phyloP scores from a whole-genome alignment of 2,888 invertebrate species.

The Sarcophaga subvicina region DNA sequence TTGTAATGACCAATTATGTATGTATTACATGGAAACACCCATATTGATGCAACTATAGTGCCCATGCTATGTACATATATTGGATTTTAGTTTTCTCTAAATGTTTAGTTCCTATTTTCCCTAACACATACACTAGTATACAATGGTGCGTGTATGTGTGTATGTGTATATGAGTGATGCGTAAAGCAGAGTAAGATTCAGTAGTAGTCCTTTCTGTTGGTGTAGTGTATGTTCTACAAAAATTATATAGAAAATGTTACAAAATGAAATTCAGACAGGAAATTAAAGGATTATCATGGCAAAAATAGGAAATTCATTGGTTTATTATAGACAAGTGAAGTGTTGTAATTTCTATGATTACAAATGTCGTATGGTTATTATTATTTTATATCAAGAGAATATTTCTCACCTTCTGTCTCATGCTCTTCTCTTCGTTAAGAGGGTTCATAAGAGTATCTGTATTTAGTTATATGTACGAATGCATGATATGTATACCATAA shows the following conservation, averaged over 20 bases:
- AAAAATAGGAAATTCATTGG: constrained; percentile 69
- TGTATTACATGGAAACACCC: no score
- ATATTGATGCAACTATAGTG: no score
- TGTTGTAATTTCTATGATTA: constrained; percentile 67
- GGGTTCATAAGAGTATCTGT: no score
- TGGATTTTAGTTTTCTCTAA: no score
- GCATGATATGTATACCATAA: not conserved
- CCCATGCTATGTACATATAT: no score
- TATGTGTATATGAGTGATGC: no score
- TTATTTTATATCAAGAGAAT: constrained; percentile 14
- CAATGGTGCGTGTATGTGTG: no score
- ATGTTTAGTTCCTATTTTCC: no score
- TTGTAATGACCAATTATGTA: no score
- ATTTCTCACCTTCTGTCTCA: constrained; percentile 4
- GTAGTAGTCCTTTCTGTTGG: not conserved
- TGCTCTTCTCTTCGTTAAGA: not conserved
- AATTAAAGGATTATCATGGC: constrained; percentile 69
- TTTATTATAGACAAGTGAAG: constrained; percentile 68
- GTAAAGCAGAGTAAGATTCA: no score
- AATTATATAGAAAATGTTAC: not conserved
- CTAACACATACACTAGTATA: no score
- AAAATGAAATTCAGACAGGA: constrained; percentile 64
- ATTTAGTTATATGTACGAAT: no score
- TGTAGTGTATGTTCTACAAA: not conserved
- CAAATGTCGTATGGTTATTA: constrained; percentile 61